Percentiles rank a stretch among this genome's conserved stretches.
phyloP scores from a whole-genome alignment of 2,888 invertebrate genomes.

The Parnassius apollo region DNA sequence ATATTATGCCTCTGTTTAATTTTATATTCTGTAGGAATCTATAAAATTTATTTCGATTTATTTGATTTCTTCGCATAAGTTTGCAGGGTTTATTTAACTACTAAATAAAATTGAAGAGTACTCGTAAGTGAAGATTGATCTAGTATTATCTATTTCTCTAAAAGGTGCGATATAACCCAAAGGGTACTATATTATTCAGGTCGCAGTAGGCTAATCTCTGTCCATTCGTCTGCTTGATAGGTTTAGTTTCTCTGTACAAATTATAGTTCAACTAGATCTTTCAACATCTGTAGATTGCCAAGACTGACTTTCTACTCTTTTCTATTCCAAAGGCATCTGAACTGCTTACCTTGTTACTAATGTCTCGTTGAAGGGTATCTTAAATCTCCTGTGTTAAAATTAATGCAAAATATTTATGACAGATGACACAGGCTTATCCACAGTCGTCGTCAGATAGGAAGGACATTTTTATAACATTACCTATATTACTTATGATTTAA shows the following conservation, averaged over 20 bases:
- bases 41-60: background rate
- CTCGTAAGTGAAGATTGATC: background rate
- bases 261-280: constrained; percentile 24
- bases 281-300: constrained; percentile 31
- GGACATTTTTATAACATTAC: no score
- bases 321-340: constrained; percentile 34
- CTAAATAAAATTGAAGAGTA: background rate
- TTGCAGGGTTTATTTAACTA: background rate
- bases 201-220: constrained; percentile 17
- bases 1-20: no score
- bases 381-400: constrained; percentile 3
- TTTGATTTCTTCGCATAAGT: background rate
- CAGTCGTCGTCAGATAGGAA: no score
- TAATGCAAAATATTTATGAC: constrained; percentile 18
- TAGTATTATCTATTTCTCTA: constrained; percentile 14
- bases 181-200: constrained; percentile 15
- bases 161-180: constrained; percentile 4
- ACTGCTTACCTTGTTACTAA: constrained; percentile 30
- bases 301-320: constrained; percentile 38
- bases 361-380: constrained; percentile 6
- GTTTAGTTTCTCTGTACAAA: constrained; percentile 11
- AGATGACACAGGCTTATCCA: constrained; percentile 9
- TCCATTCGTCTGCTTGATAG: constrained; percentile 19
- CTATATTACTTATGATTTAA: no score
- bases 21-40: no score